Percentiles rank a stretch among this genome's conserved stretches.
phyloP scores from a whole-genome alignment of 2,797 vertebrate genomes.

The Phoeniculus purpureus region DNA sequence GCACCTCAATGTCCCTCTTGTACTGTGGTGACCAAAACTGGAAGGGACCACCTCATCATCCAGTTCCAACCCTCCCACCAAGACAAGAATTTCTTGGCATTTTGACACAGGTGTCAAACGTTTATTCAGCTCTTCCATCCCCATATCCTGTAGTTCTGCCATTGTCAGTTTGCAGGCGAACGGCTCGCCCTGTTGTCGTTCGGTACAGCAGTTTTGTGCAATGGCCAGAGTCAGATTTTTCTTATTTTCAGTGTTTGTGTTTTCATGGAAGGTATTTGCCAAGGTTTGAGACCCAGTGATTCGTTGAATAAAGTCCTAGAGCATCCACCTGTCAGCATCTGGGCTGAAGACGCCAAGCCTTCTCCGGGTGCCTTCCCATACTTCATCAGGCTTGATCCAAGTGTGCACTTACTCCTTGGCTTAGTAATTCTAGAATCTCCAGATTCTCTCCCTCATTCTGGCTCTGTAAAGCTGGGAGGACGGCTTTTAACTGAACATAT shows the following conservation, averaged over 20 bases:
- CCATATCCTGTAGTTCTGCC: neutral
- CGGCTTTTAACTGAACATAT: constrained; percentile 34
- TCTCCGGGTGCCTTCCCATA: neutral
- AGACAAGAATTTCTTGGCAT: neutral
- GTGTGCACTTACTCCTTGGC: neutral
- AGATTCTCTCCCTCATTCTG: constrained; percentile 60
- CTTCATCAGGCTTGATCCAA: neutral
- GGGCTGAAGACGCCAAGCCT: neutral
- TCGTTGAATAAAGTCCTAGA: neutral
- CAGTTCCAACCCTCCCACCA: too few relatives aligned
- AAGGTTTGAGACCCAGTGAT: neutral
- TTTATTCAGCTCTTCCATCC: neutral
- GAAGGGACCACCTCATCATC: too few relatives aligned
- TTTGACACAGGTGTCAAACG: neutral
- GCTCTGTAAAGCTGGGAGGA: constrained; percentile 36
- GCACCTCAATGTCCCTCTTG: too few relatives aligned
- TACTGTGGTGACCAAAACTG: too few relatives aligned
- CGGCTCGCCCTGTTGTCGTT: neutral
- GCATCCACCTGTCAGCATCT: neutral
- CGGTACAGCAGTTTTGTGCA: neutral
- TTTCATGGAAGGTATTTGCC: neutral
- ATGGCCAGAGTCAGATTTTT: neutral
- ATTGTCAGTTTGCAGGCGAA: neutral
- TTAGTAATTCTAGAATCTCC: constrained; percentile 20
- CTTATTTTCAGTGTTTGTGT: neutral